Evolutionary conservation across 2,888 invertebrate genomes (phyloP).

Genomic region (Gari tellinella): DNA sequence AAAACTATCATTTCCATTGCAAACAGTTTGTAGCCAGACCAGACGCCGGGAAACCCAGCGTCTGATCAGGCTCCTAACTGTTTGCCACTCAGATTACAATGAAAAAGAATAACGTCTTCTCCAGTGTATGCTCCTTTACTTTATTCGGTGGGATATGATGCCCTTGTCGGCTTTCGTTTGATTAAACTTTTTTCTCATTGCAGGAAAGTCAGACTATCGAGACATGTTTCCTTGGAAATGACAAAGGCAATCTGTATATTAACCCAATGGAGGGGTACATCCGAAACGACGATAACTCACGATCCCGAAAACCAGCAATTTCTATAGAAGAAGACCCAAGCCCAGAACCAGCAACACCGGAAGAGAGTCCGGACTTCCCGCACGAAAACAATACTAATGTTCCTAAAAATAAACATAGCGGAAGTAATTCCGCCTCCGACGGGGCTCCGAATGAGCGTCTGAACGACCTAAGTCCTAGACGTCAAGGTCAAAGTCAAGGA

Average conservation of each 20-base stretch:
- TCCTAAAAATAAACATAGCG: conserved; percentile 27
- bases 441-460: conserved; percentile 38
- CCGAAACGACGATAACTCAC: conserved; percentile 36
- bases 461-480: conserved; percentile 49
- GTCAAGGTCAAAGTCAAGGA: conserved; percentile 1
- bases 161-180: too few relatives aligned
- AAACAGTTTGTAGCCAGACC: too few relatives aligned
- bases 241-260: conserved; percentile 48
- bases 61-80: too few relatives aligned
- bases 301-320: conserved; percentile 56
- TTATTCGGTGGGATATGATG: too few relatives aligned
- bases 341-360: conserved; percentile 7
- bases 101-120: too few relatives aligned
- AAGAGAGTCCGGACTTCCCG: conserved; percentile 8
- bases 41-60: too few relatives aligned
- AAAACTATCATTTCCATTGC: too few relatives aligned
- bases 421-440: conserved; percentile 15
- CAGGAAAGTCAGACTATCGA: conserved; percentile 57
- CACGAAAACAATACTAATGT: conserved; percentile 36
- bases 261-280: conserved; percentile 51
- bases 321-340: conserved; percentile 27
- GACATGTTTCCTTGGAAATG: conserved; percentile 47
- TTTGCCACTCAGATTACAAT: too few relatives aligned
- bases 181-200: too few relatives aligned
- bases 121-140: too few relatives aligned